Percentiles rank a stretch among this genome's conserved stretches.
Evolutionary conservation across 2,888 invertebrate species (phyloP).

Genomic region (Aporophyla lueneburgensis): DNA sequence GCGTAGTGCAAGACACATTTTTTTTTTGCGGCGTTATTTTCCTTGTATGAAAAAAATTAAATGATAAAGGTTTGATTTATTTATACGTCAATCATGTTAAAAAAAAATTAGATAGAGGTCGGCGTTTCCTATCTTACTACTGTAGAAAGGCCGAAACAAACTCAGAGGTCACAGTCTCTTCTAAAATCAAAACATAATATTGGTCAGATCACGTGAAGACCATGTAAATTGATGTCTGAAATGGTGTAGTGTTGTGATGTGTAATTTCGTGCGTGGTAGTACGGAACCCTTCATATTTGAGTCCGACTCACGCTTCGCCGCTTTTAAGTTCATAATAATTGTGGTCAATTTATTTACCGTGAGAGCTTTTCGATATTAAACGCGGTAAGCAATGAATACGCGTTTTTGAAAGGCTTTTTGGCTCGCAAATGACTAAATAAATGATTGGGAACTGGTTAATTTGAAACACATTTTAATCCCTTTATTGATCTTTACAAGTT

Average conservation of each 20-base stretch:
- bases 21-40: neutral
- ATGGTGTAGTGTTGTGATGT: neutral
- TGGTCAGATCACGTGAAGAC: too few species aligned
- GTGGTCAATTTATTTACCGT: conserved; percentile 22
- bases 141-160: too few species aligned
- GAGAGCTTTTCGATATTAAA: conserved; percentile 38
- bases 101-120: neutral
- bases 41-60: neutral
- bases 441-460: conserved; percentile 31
- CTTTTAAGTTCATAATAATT: conserved; percentile 9
- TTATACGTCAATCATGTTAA: neutral
- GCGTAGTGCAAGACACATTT: too few species aligned
- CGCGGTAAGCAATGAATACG: conserved; percentile 26
- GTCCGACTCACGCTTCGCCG: neutral
- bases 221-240: too few species aligned
- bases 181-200: too few species aligned
- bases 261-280: neutral
- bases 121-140: too few species aligned
- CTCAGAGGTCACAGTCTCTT: too few species aligned
- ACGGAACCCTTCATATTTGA: neutral
- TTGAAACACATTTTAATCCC: conserved; percentile 25
- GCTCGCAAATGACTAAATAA: conserved; percentile 34
- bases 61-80: too few species aligned
- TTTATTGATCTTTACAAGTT: conserved; percentile 33
- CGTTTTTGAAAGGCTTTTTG: conserved; percentile 35